Base-by-base conservation (phyloP, 2,888 invertebrate genomes). In the Sicus ferrugineus region DNA sequence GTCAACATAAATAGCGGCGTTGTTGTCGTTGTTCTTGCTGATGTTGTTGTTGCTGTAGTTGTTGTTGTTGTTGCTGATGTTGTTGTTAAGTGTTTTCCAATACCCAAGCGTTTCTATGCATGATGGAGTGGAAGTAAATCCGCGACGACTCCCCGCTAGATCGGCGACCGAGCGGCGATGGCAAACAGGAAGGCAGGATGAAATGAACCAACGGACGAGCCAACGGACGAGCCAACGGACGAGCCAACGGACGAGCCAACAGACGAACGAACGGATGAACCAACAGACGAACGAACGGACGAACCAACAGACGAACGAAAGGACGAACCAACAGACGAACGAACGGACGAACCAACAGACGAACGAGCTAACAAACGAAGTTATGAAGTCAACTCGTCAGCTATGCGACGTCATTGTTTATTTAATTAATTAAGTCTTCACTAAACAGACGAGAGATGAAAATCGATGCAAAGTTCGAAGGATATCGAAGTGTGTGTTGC, bases 361-460 rank as follows among this genome's bases (percentile, higher is more conserved):
- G n/a, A n/a, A n/a, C 28, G n/a, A n/a, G n/a, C n/a, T n/a, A n/a
- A n/a, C n/a, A n/a, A n/a, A n/a, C n/a, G n/a, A n/a, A n/a, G n/a
- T n/a, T n/a, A n/a, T n/a, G n/a, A n/a, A n/a, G n/a, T n/a, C n/a
- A n/a, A n/a, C n/a, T n/a, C n/a, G n/a, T n/a, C n/a, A n/a, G n/a
- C n/a, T n/a, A n/a, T 23, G 16, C 31, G 46, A 28, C 62, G 62
- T 28, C 62, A 46, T 52, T 65, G 52, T 65, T 65, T 52, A 52
- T 54, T 54, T 65, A 65, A 65, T 52, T 54, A 65, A 65, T 52
- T 65, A 65, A 65, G 65, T 65, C 52, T 38, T 65, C 52, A 65
- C 65, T 23, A 23, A 23, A 28, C 19, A 26, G 21, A 2, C 16
- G n/a, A n/a, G n/a, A n/a, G 48, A 46, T 62, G 46, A 62, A 62